A percentile compares a stretch with the other conserved stretches of the same genome.
Conservation (phyloP, 2,888 invertebrate genomes). For the Lucinisca nassula region DNA sequence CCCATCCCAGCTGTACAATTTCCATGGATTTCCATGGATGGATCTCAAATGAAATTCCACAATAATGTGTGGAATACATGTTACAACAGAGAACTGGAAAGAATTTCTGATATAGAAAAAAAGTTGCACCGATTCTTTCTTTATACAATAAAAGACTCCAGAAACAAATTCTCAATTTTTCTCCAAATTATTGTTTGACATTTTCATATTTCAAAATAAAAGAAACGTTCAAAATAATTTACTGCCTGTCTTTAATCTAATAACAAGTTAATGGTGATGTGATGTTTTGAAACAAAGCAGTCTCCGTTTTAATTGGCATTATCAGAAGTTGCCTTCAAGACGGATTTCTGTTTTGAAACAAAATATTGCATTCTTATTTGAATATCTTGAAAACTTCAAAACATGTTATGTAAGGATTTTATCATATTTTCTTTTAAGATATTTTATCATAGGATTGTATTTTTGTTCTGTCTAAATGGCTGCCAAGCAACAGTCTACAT, state of each 20-base stretch:
- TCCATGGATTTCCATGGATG: too few relatives aligned
- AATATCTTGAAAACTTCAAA: constrained; percentile 12
- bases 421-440: constrained; percentile 6
- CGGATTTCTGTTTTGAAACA: background rate
- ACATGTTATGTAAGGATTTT: background rate
- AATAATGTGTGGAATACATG: too few relatives aligned
- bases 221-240: background rate
- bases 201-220: background rate
- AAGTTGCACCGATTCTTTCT: too few relatives aligned
- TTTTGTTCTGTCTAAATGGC: constrained; percentile 21
- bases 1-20: too few relatives aligned
- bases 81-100: too few relatives aligned
- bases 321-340: background rate
- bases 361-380: background rate
- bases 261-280: background rate
- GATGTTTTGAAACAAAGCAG: constrained; percentile 1
- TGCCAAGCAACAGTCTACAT: constrained; percentile 41
- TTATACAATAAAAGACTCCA: background rate
- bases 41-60: too few relatives aligned
- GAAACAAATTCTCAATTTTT: background rate
- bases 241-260: background rate
- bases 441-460: background rate
- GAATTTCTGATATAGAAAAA: too few relatives aligned
- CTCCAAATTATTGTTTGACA: background rate
- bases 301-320: background rate